Base-by-base conservation (phyloP, 2,888 invertebrate species). In the Acronicta aceris region DNA sequence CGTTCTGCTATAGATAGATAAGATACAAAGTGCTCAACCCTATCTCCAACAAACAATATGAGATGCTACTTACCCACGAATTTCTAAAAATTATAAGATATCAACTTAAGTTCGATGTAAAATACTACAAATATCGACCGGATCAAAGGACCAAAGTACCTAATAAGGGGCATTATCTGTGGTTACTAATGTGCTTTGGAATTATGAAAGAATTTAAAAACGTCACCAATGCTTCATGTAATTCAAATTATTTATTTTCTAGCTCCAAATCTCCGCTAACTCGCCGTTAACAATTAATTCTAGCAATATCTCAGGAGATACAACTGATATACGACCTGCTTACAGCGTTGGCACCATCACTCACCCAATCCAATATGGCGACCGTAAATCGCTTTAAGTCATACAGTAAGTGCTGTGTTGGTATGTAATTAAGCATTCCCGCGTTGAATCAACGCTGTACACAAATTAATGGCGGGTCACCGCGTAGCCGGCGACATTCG, bases 361-460 rank as follows among this genome's bases (percentile, higher is more conserved):
- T 78, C 78, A 78, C 65, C 55, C 67, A 62, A 74, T 70, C 73
- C 74, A 79, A 79, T 77, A 79, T 71, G 74, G 64, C 71, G 40
- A 49, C 55, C 71, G 74, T 83, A 79, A 82, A 83, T 83, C 73
- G 71, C 71, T 74, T 71, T 74, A 59, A 81, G 76, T 77, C 82
- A 76, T 76, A 66, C 71, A 76, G 60, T 81, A 75, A 78, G 63
- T 75, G 76, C 62, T 70, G 59, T 66, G 72, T 76, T 76, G 74
- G 73, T 71, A 72, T 76, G 81, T 82, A 81, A 81, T 81, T 78
- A 79, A 80, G 74, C 81, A 82, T 83, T 76, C 81, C 77, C 56
- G 62, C 68, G 65, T 77, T 78, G 75, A 81, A 83, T 81, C 83
- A 78, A 77, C 77, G 82, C 67, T 74, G 67, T 70, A 73, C 73